These are phyloP conservation scores for Amblyteles armatorius DNA, from an alignment of 2,888 invertebrate genomes.

Conservation along the genomic window DNA sequence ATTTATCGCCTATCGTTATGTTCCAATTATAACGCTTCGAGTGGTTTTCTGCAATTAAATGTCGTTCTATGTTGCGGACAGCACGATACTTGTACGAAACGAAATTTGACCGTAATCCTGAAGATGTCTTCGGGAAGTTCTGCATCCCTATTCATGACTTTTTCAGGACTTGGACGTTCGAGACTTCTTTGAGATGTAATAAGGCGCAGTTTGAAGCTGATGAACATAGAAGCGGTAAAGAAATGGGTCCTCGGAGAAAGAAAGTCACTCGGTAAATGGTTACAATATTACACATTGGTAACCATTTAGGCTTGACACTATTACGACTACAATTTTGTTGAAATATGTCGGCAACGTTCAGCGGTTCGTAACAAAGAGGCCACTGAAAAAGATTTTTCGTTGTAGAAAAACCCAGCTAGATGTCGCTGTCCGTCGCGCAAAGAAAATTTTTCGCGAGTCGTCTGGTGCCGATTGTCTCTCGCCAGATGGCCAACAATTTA, in stretches of 20 bases:
- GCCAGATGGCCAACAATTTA: conserved; percentile 42
- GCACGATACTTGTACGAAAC: no score
- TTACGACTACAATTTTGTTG: neutral
- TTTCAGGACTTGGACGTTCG: no score
- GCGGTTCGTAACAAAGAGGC: neutral
- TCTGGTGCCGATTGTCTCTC: conserved; percentile 19
- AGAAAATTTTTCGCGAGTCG: conserved; percentile 3
- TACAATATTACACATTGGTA: neutral
- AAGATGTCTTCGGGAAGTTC: no score
- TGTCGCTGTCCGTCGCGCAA: conserved; percentile 39
- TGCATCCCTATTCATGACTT: no score
- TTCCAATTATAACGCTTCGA: neutral
- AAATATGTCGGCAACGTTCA: neutral
- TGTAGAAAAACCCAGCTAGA: conserved; percentile 16
- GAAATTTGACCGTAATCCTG: no score
- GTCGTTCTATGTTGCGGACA: no score
- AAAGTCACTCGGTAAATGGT: no score
- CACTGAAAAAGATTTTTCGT: neutral
- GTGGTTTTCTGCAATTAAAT: no score
- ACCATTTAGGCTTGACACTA: no score
- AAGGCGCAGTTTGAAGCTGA: neutral
- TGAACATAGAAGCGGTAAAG: neutral
- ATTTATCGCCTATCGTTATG: no score
- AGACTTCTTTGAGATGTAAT: neutral
- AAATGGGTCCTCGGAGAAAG: no score